Evolutionary conservation across 1,140 invertebrate genomes (phyloP), one percentile per base, ranked within the genome.

Genomic region (Trinorchestia longiramus): DNA sequence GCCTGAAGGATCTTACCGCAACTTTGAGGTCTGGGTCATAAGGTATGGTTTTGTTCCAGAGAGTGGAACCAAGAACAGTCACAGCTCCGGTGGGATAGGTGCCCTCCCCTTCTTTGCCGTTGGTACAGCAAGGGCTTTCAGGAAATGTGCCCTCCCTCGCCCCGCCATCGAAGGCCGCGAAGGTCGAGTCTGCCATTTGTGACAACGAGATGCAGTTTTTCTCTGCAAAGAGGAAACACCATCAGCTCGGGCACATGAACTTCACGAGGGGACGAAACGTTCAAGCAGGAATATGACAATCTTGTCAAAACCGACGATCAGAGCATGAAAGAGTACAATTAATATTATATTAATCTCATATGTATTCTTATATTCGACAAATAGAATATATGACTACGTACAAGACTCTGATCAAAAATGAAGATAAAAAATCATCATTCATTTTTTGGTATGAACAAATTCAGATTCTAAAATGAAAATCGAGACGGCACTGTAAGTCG

Each of bases 1-100:
- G n/a, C n/a, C n/a, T n/a, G n/a, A n/a, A n/a, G 17, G 19, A 15
- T 28, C 92, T 94, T 19, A 94, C 92, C 8, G 95, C 95, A 11
- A 99, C 98, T 98, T 99, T 99, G 98, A 99, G 98, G 98, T 99
- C 99, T 97, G 98, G 98, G 97, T 99, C 98, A 97, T 99, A 99
- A 97, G 98, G 98, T 97, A 98, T 97, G 96, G 98, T 98, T 97
- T 99, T 99, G 97, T 99, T 99, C 99, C 99, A 99, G 47, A 99
- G 97, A 97, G 99, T 99, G 91, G 99, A 99, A 91, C 99, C 99
- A 96, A 99, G 98, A 97, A 99, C 99, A 97, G 99, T 99, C 36
- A 90, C 88, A 43, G 88, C 88, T 19, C 62, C 28, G 41, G 41
- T 15, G 88, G 88, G 88, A 41, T 41, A 43, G 28, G 11, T 3